Evolutionary conservation across 2,888 invertebrate genomes (phyloP).

Genomic region (Beris chalybata): DNA sequence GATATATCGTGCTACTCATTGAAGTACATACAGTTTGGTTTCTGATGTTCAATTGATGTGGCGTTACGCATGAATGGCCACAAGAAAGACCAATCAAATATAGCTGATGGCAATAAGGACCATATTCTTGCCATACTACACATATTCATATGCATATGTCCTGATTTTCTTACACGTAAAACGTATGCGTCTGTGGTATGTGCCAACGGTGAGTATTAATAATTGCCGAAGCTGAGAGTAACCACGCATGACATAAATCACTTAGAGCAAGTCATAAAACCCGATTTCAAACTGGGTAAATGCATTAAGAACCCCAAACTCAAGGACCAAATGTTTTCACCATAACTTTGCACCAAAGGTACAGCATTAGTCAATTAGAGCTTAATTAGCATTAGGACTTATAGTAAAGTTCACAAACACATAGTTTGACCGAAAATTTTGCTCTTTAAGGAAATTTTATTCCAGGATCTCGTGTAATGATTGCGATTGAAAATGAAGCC

Average conservation of each 20-base stretch:
- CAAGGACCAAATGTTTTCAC: too few relatives aligned
- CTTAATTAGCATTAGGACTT: too few relatives aligned
- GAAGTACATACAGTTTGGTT: constrained; percentile 6
- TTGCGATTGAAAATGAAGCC: too few relatives aligned
- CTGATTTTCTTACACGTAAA: constrained; percentile 5
- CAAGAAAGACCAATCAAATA: constrained; percentile 1
- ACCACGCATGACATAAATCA: constrained; percentile 36
- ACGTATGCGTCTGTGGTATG: constrained; percentile 20
- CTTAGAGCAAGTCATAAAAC: constrained; percentile 33
- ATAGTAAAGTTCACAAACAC: too few relatives aligned
- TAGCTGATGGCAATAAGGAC: constrained; percentile 12
- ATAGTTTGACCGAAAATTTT: too few relatives aligned
- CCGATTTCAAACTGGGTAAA: constrained; percentile 32
- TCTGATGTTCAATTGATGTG: constrained; percentile 35
- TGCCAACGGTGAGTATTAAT: constrained; percentile 28
- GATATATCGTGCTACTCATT: constrained; percentile 10
- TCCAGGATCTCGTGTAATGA: too few relatives aligned
- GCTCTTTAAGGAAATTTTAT: too few relatives aligned
- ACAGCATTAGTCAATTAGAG: too few relatives aligned
- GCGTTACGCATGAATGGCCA: constrained; percentile 15
- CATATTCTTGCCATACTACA: constrained; percentile 18
- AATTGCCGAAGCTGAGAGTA: constrained; percentile 32
- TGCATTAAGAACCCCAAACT: too few relatives aligned
- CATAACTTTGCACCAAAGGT: too few relatives aligned
- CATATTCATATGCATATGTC: constrained; percentile 26